A percentile compares a stretch with the other conserved stretches of the same genome.
Conservation (phyloP, 1,140 invertebrate genomes). For the Heliconius hewitsoni region DNA sequence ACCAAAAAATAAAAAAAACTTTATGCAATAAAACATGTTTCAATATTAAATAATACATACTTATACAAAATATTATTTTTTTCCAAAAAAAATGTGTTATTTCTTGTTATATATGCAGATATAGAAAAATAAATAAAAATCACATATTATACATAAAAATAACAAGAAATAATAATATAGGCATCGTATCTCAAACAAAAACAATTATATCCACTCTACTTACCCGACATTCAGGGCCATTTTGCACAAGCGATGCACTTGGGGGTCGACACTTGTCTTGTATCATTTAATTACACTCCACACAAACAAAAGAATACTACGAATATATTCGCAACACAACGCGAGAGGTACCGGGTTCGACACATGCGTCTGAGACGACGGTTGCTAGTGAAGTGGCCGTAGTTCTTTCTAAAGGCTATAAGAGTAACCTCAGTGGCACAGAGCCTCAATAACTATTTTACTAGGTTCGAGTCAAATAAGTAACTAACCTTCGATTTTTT, state of each 20-base stretch:
- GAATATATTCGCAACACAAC: constrained; percentile 22
- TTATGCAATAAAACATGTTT: no score
- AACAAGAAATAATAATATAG: background rate
- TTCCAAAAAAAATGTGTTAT: no score
- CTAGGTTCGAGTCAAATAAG: background rate
- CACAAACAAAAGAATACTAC: constrained; percentile 34
- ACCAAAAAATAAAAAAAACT: no score
- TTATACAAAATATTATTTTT: no score
- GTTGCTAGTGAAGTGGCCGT: constrained; percentile 57
- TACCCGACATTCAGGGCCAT: constrained; percentile 70
- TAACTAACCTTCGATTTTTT: background rate
- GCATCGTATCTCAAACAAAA: constrained; percentile 1
- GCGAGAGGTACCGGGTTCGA: constrained; percentile 31
- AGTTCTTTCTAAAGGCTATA: constrained; percentile 40
- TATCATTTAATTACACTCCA: constrained; percentile 55
- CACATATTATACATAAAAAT: background rate
- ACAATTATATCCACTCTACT: constrained; percentile 44
- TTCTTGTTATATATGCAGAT: no score
- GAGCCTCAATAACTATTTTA: constrained; percentile 46
- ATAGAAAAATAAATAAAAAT: no score
- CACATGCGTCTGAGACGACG: constrained; percentile 55
- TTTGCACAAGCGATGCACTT: constrained; percentile 60
- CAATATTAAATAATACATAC: no score
- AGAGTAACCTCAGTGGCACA: constrained; percentile 39
- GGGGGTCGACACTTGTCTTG: constrained; percentile 47